Evolutionary conservation across 2,797 vertebrate species (phyloP), one percentile per base, ranked within the genome.

Genomic region (Spinus olivaceus): DNA sequence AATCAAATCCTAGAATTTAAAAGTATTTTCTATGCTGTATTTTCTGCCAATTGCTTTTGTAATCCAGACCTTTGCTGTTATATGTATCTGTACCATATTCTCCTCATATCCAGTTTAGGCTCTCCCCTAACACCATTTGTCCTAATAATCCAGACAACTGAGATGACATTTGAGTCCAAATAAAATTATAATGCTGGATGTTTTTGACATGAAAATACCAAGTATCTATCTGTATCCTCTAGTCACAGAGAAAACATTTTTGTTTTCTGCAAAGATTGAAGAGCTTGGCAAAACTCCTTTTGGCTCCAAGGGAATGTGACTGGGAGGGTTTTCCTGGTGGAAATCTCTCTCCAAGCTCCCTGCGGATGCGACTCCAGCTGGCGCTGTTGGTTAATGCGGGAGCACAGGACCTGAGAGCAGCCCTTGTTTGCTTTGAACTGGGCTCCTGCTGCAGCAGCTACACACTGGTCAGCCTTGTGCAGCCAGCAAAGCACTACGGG

Each of bases 301-400:
- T 32, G 74, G 27, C 41, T 80, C 56, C 74, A 16, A 17, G 23
- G 59, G 37, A 42, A 59, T 8, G 5, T 27, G n/a, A 12, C 81
- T 19, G 47, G 42, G 50, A 54, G 82, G 25, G 53, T 2, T 28
- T 24, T 8, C 22, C 4, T 1, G 1, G 53, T 0, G 1, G 61
- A 42, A 51, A 80, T 46, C 27, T 69, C 39, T 41, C 47, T 39
- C 57, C 24, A 3, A 33, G 61, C 46, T 72, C 37, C 5, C 71
- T 54, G 71, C 0, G 2, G 51, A 27, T 23, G 61, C 7, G 37
- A 84, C 94, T 96, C 78, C 95, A 95, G 96, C 92, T 70, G 94
- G 92, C 80, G 77, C 95, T 95, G 94, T 94, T 95, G 95, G 39
- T 65, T 54, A 49, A 16, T 1, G 57, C 15, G 80, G 19, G 54